Base-by-base conservation (phyloP, 2,113 vertebrate genomes). In the Platichthys stellatus region DNA sequence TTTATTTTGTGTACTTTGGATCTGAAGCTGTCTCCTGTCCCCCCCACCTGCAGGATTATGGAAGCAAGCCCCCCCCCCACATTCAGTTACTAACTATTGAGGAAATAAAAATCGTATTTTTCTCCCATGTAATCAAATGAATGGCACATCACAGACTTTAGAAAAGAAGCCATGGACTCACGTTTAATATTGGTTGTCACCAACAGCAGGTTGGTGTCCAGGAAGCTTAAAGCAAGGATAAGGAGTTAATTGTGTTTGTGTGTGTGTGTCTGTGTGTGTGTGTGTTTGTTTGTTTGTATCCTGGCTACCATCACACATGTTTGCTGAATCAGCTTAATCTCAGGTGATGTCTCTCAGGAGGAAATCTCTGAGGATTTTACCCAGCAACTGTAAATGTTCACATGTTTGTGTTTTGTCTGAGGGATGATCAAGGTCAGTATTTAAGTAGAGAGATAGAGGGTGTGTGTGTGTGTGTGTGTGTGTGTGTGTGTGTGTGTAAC, bases 211-310 rank as follows among this genome's bases (percentile, higher is more conserved):
- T 45, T 24, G 54, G 35, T 63, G 65, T 81, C 71, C 38, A 81
- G 47, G 77, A 69, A 26, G 78, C 65, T 79, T 81, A 79, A 81
- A 74, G 64, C 43, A 71, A 57, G 18, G 38, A 76, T 75, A 69
- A 78, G 77, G 72, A 75, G 88, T 79, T 72, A 45, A 4, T 35
- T 28, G 24, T 51, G 69, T 51, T 0, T 47, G 63, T 59, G 62
- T 70, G 62, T 70, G 40, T 75, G 69, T 73, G 63, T 80, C 15
- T 65, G 26, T 64, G 54, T 61, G n/a, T 62, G 67, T 24, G 7
- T 7, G 1, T 31, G 31, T 31, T 31, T 6, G 31, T 31, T 31
- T 31, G 68, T n/a, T 40, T 75, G 69, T 73, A 51, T 63, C 17
- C 1, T 47, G 54, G 58, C 58, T 77, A 2, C 14, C 4, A 53